A percentile compares a stretch with the other conserved stretches of the same genome.
phyloP scores from a whole-genome alignment of 2,113 vertebrate genomes.

The Coturnix japonica region DNA sequence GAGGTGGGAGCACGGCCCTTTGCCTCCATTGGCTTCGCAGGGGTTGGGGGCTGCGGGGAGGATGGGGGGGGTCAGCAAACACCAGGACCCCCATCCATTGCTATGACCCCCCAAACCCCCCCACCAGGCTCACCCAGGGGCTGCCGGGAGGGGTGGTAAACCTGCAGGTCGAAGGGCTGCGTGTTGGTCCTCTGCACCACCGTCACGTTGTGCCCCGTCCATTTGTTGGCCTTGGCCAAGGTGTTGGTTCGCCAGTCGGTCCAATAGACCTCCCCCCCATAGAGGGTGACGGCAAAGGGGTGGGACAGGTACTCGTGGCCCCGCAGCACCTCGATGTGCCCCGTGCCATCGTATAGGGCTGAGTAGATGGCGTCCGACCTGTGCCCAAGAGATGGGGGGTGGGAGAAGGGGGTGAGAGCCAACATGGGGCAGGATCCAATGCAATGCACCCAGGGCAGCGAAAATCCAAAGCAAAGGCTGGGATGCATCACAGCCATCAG shows the following conservation, averaged over 20 bases:
- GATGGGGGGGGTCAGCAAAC: neutral
- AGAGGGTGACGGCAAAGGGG: conserved; percentile 95
- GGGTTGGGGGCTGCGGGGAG: conserved; percentile 87
- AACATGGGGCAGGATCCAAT: neutral
- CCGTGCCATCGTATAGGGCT: conserved; percentile 91
- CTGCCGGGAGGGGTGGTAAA: conserved; percentile 96
- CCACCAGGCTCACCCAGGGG: conserved; percentile 83
- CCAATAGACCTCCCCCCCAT: conserved; percentile 97
- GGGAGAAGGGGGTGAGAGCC: neutral
- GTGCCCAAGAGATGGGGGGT: neutral
- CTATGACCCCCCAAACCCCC: neutral
- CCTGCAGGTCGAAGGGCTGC: conserved; percentile 96
- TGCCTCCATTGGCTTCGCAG: conserved; percentile 88
- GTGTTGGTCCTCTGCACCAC: conserved; percentile 98
- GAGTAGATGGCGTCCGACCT: conserved; percentile 98
- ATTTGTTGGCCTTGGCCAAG: conserved; percentile 96
- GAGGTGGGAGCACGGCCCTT: conserved; percentile 91
- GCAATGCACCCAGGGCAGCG: neutral
- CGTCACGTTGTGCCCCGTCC: conserved; percentile 95
- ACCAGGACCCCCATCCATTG: too few species aligned
- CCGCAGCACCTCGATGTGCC: conserved; percentile 95
- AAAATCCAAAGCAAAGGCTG: neutral
- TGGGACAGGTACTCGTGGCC: conserved; percentile 96
- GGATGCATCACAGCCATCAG: fast-evolving
- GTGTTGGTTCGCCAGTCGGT: conserved; percentile 98